Base-by-base conservation (phyloP, 2,797 vertebrate species). In the Psittacula derbiana region DNA sequence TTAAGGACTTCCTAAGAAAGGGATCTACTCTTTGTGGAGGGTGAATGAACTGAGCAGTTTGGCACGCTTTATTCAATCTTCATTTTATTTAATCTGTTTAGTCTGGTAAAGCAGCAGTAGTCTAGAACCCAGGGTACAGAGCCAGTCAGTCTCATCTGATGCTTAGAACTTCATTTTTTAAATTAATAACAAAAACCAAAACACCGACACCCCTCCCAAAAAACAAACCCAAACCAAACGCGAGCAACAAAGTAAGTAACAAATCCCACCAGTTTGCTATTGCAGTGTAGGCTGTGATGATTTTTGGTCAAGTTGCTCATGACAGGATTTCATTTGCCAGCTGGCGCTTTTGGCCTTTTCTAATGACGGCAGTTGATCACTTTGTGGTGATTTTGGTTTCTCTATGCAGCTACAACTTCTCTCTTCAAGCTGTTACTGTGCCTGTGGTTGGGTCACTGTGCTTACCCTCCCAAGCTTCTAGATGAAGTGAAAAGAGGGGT, bases 151-250 rank as follows among this genome's bases (percentile, higher is more conserved):
- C 8, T 73, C 27, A 33, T 86, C 30, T 73, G 43, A 80, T 76
- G n/a, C 38, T 69, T 72, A 50, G 21, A 71, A 65, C 11, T 65
- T 86, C 47, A 69, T 43, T 47, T 73, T 69, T 12, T 1, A 49
- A 58, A 55, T 46, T 21, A 55, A 28, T 57, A 67, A 67, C 18
- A 31, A 52, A 81, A 74, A 2, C 0, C 1, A 2, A 74, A 69
- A 11, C 3, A 40, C 3, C 2, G 2, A 6, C 2, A 19, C 20
- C 17, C 6, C 12, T 24, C 5, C 16, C 10, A 4, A 8, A 5
- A 57, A 33, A 2, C 40, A 24, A 57, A 33, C n/a, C 55, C 55
- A 57, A 57, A 36, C 23, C 33, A 58, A 58, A 58, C 23, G 23
- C 23, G 16, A 58, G 33, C 33, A 36, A 25, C 25, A 36, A 66